These are phyloP conservation scores for Zaprionus bogoriensis DNA, from an alignment of 2,888 invertebrate genomes.

Conservation along the genomic window DNA sequence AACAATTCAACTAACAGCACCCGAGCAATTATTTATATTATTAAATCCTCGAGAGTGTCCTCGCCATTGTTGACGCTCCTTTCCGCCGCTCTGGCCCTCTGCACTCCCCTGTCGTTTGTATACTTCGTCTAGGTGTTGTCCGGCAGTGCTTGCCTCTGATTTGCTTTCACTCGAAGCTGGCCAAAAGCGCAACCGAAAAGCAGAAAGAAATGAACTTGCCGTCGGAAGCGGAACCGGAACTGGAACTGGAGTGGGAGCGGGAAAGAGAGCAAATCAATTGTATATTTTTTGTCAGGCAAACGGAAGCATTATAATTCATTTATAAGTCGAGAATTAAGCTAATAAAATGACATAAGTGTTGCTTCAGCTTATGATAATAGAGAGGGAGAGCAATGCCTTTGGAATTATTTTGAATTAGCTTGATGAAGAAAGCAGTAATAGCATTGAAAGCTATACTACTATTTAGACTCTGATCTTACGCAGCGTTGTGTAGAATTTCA, in stretches of 20 bases:
- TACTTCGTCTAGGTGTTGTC: neutral
- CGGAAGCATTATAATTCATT: neutral
- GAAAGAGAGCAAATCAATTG: neutral
- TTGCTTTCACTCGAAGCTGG: neutral
- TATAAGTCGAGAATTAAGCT: neutral
- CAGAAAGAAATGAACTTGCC: too few species aligned
- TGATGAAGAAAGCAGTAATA: too few species aligned
- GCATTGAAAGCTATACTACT: too few species aligned
- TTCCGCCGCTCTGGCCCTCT: neutral
- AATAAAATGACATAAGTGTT: neutral
- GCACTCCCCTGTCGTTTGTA: neutral
- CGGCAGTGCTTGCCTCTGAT: neutral
- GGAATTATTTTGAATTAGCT: too few species aligned
- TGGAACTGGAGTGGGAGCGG: neutral
- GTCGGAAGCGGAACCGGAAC: neutral
- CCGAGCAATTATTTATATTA: slow-evolving; percentile 80
- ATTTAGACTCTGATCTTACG: too few species aligned
- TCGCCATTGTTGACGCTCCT: slow-evolving; percentile 45
- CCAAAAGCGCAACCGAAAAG: neutral
- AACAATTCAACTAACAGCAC: slow-evolving; percentile 71
- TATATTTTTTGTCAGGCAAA: too few species aligned
- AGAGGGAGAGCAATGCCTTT: too few species aligned
- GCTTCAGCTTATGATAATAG: too few species aligned
- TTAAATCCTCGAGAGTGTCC: slow-evolving; percentile 75
- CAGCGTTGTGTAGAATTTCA: neutral